These are phyloP conservation scores for Ectobius pallidus DNA, from an alignment of 2,888 invertebrate species.

Conservation along the genomic window DNA sequence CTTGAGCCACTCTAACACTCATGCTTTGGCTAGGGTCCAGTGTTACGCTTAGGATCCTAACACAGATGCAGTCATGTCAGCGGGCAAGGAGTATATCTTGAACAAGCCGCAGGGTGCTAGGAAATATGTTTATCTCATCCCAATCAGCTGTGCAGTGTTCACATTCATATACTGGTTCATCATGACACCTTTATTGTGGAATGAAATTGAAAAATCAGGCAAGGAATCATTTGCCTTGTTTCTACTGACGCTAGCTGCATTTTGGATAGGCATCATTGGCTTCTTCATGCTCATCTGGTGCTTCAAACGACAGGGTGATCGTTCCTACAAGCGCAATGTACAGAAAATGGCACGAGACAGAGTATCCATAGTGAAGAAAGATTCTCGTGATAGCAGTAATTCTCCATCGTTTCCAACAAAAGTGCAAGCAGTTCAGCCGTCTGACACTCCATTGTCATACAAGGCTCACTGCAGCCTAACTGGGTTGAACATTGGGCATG, in stretches of 20 bases:
- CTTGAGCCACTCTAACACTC: too few relatives aligned
- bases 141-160: constrained; percentile 38
- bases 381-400: neutral
- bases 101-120: too few relatives aligned
- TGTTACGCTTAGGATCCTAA: too few relatives aligned
- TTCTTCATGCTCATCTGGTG: constrained; percentile 32
- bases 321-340: neutral
- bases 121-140: constrained; percentile 4
- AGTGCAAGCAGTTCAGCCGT: constrained; percentile 19
- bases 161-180: constrained; percentile 45
- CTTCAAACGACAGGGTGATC: neutral
- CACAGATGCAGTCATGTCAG: too few relatives aligned
- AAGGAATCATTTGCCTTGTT: neutral
- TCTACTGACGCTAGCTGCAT: neutral
- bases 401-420: constrained; percentile 21
- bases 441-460: neutral
- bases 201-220: neutral
- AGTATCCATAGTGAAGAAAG: constrained; percentile 2
- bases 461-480: neutral
- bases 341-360: neutral
- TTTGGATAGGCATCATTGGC: constrained; percentile 38
- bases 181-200: constrained; percentile 43
- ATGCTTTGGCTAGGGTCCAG: too few relatives aligned
- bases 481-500: neutral
- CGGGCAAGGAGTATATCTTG: too few relatives aligned